These are phyloP conservation scores for Ochotona curzoniae DNA, from an alignment of 2,113 vertebrate species.

Conservation along the genomic window DNA sequence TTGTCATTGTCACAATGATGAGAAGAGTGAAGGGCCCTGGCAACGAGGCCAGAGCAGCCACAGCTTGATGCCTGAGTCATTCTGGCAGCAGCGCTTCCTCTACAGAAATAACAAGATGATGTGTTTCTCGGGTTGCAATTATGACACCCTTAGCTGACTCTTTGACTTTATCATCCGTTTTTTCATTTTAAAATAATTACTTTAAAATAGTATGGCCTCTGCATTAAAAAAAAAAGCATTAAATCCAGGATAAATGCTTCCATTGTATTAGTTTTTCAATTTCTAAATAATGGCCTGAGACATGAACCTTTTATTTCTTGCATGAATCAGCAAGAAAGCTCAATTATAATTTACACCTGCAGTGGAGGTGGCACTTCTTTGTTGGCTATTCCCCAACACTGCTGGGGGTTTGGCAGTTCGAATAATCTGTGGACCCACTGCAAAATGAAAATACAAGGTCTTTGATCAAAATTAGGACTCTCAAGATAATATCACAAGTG, in stretches of 20 bases:
- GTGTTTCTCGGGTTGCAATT: neutral
- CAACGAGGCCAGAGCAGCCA: neutral
- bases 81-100: neutral
- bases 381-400: neutral
- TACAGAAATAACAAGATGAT: neutral
- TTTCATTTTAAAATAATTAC: slow-evolving; percentile 32
- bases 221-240: neutral
- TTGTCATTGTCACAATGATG: slow-evolving; percentile 27
- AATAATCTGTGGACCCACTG: neutral
- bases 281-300: neutral
- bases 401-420: neutral
- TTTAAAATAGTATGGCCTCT: neutral
- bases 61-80: slow-evolving; percentile 19
- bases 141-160: neutral
- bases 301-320: slow-evolving; percentile 16
- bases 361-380: neutral
- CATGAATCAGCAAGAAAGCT: neutral
- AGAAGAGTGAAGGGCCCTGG: neutral
- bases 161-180: slow-evolving; percentile 15
- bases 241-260: slow-evolving; percentile 1
- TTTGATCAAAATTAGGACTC: slow-evolving; percentile 9
- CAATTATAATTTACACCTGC: slow-evolving; percentile 55
- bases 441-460: neutral
- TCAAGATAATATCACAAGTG: neutral
- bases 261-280: neutral